Base-by-base conservation (phyloP, 2,797 vertebrate genomes). In the Neosilurus mollespiculum region DNA sequence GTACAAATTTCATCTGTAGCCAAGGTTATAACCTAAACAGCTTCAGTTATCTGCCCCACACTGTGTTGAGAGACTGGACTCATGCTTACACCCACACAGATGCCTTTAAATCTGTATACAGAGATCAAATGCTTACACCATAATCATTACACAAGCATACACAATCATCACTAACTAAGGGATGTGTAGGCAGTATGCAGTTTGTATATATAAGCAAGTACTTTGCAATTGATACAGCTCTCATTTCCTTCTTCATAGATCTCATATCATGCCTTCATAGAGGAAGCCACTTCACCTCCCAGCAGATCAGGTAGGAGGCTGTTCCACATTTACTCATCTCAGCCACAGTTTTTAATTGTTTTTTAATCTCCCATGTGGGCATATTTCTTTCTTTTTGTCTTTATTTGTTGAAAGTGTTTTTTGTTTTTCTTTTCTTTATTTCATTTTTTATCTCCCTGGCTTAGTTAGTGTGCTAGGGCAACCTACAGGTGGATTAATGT, bases 191-290 rank as follows among this genome's bases (percentile, higher is more conserved):
- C 69, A 75, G 77, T 24, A 34, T 62, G 70, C 87, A 86, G 86
- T 87, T 70, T 83, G 79, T 77, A 11, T 84, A 30, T 61, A 88
- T 87, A 84, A 87, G 64, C 69, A 66, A 69, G 61, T 61, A 51
- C 18, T 72, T 1, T 58, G 15, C 26, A 6, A 24, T 58, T 86
- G 20, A 84, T 65, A 14, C 37, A 22, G 22, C 20, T 79, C 10
- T 53, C 49, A 0, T 84, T 65, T 84, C 71, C 5, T 75, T 37
- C 51, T 73, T 85, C 88, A 61, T 89, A 97, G 96, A 96, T 88
- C 90, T 97, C 8, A 91, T 96, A 84, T 96, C 96, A 85, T 97
- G 96, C 91, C 91, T 95, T 90, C 92, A 93, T 86, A 93, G 94
- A 85, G 96, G 96, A 81, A 96, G 95, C 84, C 95, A 96, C 88